Evolutionary conservation across 2,113 vertebrate species (phyloP).

Genomic region (Natator depressus): DNA sequence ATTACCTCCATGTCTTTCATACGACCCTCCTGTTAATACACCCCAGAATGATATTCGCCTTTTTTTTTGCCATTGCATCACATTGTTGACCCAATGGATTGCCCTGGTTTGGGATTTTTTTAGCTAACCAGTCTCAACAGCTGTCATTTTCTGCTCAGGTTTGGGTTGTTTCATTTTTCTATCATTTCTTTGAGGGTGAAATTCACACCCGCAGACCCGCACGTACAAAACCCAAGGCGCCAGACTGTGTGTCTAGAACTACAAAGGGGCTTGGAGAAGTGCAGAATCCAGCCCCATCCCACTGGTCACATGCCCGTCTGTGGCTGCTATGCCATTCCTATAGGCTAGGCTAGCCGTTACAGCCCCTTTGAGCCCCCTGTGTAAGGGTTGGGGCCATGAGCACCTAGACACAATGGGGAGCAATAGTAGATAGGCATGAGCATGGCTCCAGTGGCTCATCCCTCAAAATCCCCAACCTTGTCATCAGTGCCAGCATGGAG

Average conservation of each 20-base stretch:
- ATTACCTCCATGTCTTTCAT: neutral
- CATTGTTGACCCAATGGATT: fast-evolving
- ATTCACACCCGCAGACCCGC: neutral
- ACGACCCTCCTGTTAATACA: neutral
- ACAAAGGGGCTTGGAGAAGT: neutral
- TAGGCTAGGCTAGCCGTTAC: neutral
- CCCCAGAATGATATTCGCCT: neutral
- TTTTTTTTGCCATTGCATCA: neutral
- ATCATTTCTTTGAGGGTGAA: neutral
- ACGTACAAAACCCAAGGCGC: fast-evolving
- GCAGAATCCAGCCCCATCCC: fast-evolving
- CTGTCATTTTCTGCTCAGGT: neutral
- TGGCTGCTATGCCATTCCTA: neutral
- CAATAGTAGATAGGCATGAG: neutral
- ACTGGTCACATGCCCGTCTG: neutral
- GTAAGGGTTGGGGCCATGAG: no score
- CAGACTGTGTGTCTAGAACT: neutral
- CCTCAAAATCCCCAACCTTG: neutral
- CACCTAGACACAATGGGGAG: neutral
- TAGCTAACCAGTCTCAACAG: neutral
- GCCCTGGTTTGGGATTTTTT: neutral
- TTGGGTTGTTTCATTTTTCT: neutral
- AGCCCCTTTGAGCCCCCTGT: neutral
- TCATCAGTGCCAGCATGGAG: no score
- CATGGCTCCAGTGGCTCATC: no score